Evolutionary conservation across 2,797 vertebrate genomes (phyloP).

Genomic region (Malacoctenus gilli): DNA sequence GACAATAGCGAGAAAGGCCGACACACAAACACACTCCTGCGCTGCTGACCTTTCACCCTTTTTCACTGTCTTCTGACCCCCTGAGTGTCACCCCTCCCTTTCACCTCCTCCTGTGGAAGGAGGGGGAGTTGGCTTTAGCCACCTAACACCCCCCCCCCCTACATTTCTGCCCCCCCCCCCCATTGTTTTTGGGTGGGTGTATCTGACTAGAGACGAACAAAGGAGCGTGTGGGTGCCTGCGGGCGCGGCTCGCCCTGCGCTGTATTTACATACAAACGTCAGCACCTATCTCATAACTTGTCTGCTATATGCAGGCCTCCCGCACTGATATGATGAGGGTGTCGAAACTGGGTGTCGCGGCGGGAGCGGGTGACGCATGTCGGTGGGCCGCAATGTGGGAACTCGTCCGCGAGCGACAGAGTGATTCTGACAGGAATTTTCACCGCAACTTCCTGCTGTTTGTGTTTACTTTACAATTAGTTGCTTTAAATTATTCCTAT

Average conservation of each 20-base stretch:
- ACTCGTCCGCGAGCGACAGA: no score
- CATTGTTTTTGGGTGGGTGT: slow-evolving; percentile 90
- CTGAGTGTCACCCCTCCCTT: slow-evolving; percentile 25
- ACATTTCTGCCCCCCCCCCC: neutral
- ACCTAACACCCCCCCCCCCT: slow-evolving; percentile 55
- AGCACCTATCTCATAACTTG: slow-evolving; percentile 52
- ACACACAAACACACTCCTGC: slow-evolving; percentile 40
- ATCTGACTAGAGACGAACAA: slow-evolving; percentile 87
- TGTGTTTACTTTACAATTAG: no score
- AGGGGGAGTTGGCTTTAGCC: slow-evolving; percentile 79
- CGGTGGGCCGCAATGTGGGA: slow-evolving; percentile 18
- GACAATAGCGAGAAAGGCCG: slow-evolving; percentile 35
- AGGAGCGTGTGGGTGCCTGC: slow-evolving; percentile 75
- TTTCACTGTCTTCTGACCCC: slow-evolving; percentile 63
- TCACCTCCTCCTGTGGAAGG: slow-evolving; percentile 50
- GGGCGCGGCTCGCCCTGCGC: slow-evolving; percentile 65
- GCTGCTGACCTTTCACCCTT: slow-evolving; percentile 55
- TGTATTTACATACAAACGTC: slow-evolving; percentile 70
- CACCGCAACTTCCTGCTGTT: no score
- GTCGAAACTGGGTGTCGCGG: slow-evolving; percentile 48
- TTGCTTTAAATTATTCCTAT: no score
- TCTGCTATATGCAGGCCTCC: slow-evolving; percentile 19
- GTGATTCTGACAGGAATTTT: no score
- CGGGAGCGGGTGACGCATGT: slow-evolving; percentile 44
- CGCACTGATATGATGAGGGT: slow-evolving; percentile 39